phyloP scores from a whole-genome alignment of 2,113 vertebrate genomes.

The Oreochromis niloticus region DNA sequence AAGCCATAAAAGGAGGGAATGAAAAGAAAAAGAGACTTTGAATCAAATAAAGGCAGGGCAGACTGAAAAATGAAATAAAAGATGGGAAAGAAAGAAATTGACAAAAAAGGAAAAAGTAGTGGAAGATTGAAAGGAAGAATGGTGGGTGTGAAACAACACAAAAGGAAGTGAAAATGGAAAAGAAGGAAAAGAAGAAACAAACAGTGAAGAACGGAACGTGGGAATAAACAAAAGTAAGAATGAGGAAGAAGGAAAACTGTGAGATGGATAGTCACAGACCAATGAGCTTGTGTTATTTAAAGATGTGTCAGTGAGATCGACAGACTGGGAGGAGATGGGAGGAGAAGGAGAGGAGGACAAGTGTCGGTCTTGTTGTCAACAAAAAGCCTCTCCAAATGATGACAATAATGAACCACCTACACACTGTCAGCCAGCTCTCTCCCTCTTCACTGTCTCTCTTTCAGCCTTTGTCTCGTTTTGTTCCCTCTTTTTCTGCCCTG shows the following conservation, averaged over 20 bases:
- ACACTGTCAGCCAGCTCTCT: conserved; percentile 50
- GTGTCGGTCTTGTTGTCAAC: conserved; percentile 61
- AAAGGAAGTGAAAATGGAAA: neutral
- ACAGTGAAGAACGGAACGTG: neutral
- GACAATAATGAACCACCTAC: conserved; percentile 65
- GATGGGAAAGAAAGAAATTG: neutral
- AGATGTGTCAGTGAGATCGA: conserved; percentile 47
- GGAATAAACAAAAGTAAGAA: neutral
- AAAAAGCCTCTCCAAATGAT: conserved; percentile 54
- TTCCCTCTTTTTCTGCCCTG: neutral
- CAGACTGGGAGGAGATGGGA: conserved; percentile 38
- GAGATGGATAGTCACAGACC: neutral
- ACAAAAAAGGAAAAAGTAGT: neutral
- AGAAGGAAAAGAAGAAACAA: neutral
- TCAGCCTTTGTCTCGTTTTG: conserved; percentile 18
- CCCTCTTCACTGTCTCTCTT: conserved; percentile 22
- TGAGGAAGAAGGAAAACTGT: neutral
- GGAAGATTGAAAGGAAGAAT: neutral
- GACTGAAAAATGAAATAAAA: neutral
- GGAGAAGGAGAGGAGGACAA: conserved; percentile 47
- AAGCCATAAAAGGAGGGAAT: neutral
- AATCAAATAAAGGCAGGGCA: neutral
- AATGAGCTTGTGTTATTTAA: conserved; percentile 53
- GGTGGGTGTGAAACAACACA: neutral
- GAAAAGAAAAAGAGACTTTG: neutral